These are phyloP conservation scores for Drosophila grimshawi DNA, from an alignment of 1,140 invertebrate species.

Conservation along the genomic window DNA sequence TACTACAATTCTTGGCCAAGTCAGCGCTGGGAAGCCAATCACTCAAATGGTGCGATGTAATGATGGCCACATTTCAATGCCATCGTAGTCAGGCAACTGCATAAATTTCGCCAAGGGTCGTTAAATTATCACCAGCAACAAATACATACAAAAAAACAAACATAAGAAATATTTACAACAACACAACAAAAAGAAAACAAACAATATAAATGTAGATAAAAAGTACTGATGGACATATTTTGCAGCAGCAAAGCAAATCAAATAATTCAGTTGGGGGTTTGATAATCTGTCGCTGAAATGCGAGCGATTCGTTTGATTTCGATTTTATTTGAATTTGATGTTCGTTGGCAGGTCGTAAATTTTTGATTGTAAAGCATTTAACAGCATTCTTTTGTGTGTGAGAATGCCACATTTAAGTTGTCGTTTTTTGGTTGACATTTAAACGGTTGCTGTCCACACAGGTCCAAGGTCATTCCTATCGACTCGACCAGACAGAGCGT, in stretches of 20 bases:
- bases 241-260: constrained; percentile 39
- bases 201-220: constrained; percentile 18
- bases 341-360: constrained; percentile 52
- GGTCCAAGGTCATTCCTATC: constrained; percentile 60
- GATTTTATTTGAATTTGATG: constrained; percentile 54
- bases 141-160: background rate
- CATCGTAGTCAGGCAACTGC: constrained; percentile 38
- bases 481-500: constrained; percentile 45
- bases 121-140: constrained; percentile 63
- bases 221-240: constrained; percentile 66
- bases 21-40: constrained; percentile 64
- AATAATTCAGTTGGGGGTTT: constrained; percentile 32
- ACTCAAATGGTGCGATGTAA: constrained; percentile 57
- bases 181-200: constrained; percentile 3
- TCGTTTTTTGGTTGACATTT: constrained; percentile 1
- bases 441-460: constrained; percentile 9
- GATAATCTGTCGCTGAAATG: constrained; percentile 57
- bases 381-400: constrained; percentile 7
- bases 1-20: background rate
- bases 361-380: constrained; percentile 20
- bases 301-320: constrained; percentile 69
- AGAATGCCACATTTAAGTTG: constrained; percentile 25
- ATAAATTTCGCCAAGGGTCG: constrained; percentile 59
- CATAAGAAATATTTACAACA: constrained; percentile 39
- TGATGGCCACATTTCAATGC: constrained; percentile 58